These are phyloP conservation scores for Spondyliosoma cantharus DNA, from an alignment of 2,797 vertebrate genomes.

Conservation along the genomic window DNA sequence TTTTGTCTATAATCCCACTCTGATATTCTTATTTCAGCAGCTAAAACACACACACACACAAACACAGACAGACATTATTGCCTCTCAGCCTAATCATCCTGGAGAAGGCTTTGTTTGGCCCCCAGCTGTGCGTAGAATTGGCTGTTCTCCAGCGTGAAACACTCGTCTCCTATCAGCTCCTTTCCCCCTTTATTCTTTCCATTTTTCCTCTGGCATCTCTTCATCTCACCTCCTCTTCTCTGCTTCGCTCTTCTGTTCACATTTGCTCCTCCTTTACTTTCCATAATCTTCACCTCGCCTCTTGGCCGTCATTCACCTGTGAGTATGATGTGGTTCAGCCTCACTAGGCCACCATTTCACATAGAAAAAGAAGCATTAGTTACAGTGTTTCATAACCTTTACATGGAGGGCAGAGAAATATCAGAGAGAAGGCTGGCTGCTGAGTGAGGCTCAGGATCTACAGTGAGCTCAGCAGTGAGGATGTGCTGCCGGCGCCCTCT, in stretches of 20 bases:
- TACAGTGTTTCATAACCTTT: conserved; percentile 35
- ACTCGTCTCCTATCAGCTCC: conserved; percentile 13
- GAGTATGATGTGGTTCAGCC: not conserved
- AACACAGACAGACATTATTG: conserved; percentile 35
- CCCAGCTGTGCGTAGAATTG: conserved; percentile 58
- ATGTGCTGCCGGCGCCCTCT: conserved; percentile 32
- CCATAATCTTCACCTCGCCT: not conserved
- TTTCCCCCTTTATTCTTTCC: not conserved
- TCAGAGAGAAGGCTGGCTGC: not conserved
- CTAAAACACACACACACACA: conserved; percentile 33
- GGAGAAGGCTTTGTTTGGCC: conserved; percentile 63
- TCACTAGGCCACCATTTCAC: conserved; percentile 5
- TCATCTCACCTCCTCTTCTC: not conserved
- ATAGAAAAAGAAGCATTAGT: not conserved
- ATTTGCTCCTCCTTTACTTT: not conserved
- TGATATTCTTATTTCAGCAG: not conserved
- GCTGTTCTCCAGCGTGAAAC: conserved; percentile 52
- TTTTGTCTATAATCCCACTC: not conserved
- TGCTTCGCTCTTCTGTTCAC: too few species aligned
- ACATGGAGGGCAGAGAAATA: conserved; percentile 16
- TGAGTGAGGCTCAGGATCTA: conserved; percentile 1
- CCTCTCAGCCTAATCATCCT: conserved; percentile 65
- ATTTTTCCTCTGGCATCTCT: not conserved
- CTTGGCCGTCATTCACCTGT: not conserved
- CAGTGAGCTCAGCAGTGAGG: not conserved